Evolutionary conservation across 2,113 vertebrate genomes (phyloP), one percentile per base, ranked within the genome.

Genomic region (Trinectes maculatus): DNA sequence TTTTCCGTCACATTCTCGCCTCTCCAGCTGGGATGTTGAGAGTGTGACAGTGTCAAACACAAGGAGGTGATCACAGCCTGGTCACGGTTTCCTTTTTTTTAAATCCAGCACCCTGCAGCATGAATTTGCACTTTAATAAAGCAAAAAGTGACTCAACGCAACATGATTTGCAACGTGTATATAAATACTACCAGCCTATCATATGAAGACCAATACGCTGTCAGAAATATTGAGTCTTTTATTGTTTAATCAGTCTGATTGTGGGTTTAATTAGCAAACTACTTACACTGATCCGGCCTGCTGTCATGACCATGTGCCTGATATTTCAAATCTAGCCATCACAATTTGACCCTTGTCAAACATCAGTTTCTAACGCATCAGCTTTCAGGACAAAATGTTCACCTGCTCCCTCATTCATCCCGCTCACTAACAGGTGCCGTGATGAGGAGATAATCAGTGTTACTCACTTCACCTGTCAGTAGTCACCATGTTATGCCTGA

Each of bases 1-100:
- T 55, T 71, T 73, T 80, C 72, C 36, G 46, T 76, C 40, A 40
- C 44, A 74, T 60, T 51, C 36, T 53, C 28, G 19, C 54, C 67
- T 56, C 24, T 74, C 65, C 43, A 36, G 57, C 60, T 48, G 78
- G 49, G 57, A 73, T 60, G 67, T 31, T 31, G 66, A 70, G 67
- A 76, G 46, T 1, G 60, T 59, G 61, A 37, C 31, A 8, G 37
- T 16, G 70, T 77, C 52, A 48, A 13, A 60, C 28, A 19, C 33
- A 40, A 31, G 55, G 52, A 42, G 48, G 48, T n/a, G 62, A 40
- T 10, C 21, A 3, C 28, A 13, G 34, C 44, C 33, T 8, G 3
- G 10, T 37, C 47, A 29, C 12, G 18, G n/a, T 29, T 54, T 74
- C 4, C 24, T 71, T 40, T 57, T 15, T 1, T 34, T 13, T 9